Evolutionary conservation across 2,113 vertebrate species (phyloP).

Genomic region (Gambusia holbrooki): DNA sequence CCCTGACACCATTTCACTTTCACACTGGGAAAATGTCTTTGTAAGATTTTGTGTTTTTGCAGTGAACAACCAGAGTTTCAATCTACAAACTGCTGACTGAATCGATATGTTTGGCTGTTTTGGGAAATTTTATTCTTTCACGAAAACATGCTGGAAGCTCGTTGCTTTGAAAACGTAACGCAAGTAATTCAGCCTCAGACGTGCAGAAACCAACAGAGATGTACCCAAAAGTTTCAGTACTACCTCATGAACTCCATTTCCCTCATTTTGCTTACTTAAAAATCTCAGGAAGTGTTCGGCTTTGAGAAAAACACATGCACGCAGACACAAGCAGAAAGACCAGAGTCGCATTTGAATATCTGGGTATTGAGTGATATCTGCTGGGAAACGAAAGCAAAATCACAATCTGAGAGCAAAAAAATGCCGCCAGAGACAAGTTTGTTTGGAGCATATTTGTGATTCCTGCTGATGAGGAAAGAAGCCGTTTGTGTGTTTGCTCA

Average conservation of each 20-base stretch:
- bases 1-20: no score
- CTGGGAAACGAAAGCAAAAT: not conserved
- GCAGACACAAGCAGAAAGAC: not conserved
- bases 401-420: not conserved
- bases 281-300: not conserved
- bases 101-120: not conserved
- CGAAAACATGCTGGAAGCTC: slow-evolving; percentile 5
- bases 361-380: not conserved
- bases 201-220: slow-evolving; percentile 12
- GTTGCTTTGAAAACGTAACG: not conserved
- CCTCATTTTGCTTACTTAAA: not conserved
- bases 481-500: slow-evolving; percentile 77
- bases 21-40: no score
- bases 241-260: slow-evolving; percentile 3
- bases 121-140: not conserved
- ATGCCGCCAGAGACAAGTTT: not conserved
- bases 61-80: not conserved
- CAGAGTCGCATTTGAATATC: not conserved
- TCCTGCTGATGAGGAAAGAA: not conserved
- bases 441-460: not conserved
- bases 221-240: not conserved
- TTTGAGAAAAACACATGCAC: not conserved
- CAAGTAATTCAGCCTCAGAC: slow-evolving; percentile 15
- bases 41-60: no score
- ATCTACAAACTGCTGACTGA: not conserved